phyloP scores from a whole-genome alignment of 2,888 invertebrate species.

The Noctua janthe region DNA sequence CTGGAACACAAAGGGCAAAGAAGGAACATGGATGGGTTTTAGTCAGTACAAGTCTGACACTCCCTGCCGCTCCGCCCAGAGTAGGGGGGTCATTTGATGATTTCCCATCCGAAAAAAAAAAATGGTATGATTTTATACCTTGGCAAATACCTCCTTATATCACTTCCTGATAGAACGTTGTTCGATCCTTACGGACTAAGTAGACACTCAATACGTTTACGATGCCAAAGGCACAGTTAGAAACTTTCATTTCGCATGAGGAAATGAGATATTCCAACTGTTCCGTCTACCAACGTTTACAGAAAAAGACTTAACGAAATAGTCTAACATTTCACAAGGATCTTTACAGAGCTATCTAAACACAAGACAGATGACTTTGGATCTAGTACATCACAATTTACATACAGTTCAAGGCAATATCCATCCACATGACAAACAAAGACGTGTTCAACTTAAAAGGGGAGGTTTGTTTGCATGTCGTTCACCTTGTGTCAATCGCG shows the following conservation, averaged over 20 bases:
- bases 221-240: neutral
- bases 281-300: neutral
- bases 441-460: slow-evolving; percentile 59
- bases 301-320: neutral
- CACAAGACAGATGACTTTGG: slow-evolving; percentile 23
- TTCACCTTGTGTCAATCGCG: slow-evolving; percentile 59
- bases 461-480: slow-evolving; percentile 58
- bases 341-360: slow-evolving; percentile 17
- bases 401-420: slow-evolving; percentile 52
- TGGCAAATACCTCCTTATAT: neutral
- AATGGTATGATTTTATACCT: neutral
- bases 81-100: too few species aligned
- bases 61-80: too few species aligned
- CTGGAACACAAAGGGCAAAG: too few species aligned
- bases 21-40: too few species aligned
- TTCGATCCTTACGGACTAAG: neutral
- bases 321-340: slow-evolving; percentile 4
- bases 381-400: slow-evolving; percentile 21
- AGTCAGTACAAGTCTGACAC: too few species aligned
- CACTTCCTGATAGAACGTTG: neutral
- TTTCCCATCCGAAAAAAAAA: too few species aligned
- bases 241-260: neutral
- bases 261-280: neutral
- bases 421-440: slow-evolving; percentile 41
- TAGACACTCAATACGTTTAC: neutral